A percentile compares a stretch with the other conserved stretches of the same genome.
These are phyloP conservation scores for Ophiodon elongatus DNA, from an alignment of 2,113 vertebrate genomes.

Conservation along the genomic window DNA sequence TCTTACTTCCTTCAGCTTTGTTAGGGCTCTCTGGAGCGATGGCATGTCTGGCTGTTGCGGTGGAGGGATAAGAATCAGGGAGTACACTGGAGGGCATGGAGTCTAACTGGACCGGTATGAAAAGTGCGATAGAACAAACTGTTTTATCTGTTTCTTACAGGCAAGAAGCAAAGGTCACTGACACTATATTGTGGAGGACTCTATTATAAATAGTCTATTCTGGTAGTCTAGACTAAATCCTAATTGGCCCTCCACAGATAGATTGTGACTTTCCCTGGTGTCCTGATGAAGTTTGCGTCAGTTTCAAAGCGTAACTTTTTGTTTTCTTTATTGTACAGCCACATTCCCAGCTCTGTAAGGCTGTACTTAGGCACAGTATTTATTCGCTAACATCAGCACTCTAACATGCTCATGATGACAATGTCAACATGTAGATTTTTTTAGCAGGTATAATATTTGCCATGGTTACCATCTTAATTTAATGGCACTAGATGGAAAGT, in stretches of 20 bases:
- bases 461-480: background rate
- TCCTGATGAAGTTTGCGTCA: conserved; percentile 29
- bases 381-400: background rate
- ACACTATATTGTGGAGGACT: conserved; percentile 35
- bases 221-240: conserved; percentile 30
- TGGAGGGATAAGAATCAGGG: conserved; percentile 66
- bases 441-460: background rate
- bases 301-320: conserved; percentile 17
- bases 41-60: conserved; percentile 53
- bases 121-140: conserved; percentile 35
- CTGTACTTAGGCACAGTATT: background rate
- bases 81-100: conserved; percentile 37
- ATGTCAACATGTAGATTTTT: background rate
- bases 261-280: conserved; percentile 24
- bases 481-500: background rate
- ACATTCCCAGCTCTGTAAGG: background rate
- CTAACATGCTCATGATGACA: background rate
- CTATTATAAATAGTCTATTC: conserved; percentile 32
- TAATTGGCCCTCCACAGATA: conserved; percentile 41
- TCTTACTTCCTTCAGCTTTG: conserved; percentile 71
- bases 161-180: conserved; percentile 64
- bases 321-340: background rate
- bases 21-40: conserved; percentile 51
- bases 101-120: conserved; percentile 48
- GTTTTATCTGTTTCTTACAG: conserved; percentile 63